Evolutionary conservation across 2,888 invertebrate genomes (phyloP), one percentile per base, ranked within the genome.

Genomic region (Oxystoma pomonae): DNA sequence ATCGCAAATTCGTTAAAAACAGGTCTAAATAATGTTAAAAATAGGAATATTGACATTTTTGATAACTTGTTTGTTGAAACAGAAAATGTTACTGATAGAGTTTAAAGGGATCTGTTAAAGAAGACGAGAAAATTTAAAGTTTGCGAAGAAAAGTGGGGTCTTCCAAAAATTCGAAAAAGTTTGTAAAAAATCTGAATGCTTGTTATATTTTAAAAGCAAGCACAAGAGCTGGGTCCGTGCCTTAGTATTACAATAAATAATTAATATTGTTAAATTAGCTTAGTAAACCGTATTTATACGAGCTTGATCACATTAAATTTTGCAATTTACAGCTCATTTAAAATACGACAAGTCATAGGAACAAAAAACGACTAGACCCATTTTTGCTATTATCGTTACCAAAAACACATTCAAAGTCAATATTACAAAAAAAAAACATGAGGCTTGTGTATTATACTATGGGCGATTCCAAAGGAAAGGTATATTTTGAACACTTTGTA

Each of bases 241-340:
- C 81, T 81, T 81, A 81, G 80, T 79, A 80, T 80, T 78, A 80
- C 80, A 80, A 81, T 81, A 81, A 57, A 81, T 81, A 53, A 81
- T 80, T 78, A 74, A 78, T 76, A 78, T 75, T 78, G 77, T 78
- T 79, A 79, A 72, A 70, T 73, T 78, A 79, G 78, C 71, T 72
- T 74, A 74, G 75, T 75, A 76, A 69, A 74, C 72, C 69, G 73
- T 76, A 73, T 76, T 65, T 60, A 75, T 76, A 73, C 74, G 76
- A 77, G 78, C 79, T 78, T 79, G 77, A 76, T 79, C 78, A 78
- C 75, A 75, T 73, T 74, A 75, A 75, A 75, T 65, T 56, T 58
- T 60, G 52, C 17, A 57, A 58, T 58, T 58, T 60, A 73, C 75
- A 72, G 75, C 77, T 76, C 75, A 59, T 62, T 53, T 53, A 3